Conservation (phyloP, 1,140 invertebrate species). For the Zaprionus camerounensis region DNA sequence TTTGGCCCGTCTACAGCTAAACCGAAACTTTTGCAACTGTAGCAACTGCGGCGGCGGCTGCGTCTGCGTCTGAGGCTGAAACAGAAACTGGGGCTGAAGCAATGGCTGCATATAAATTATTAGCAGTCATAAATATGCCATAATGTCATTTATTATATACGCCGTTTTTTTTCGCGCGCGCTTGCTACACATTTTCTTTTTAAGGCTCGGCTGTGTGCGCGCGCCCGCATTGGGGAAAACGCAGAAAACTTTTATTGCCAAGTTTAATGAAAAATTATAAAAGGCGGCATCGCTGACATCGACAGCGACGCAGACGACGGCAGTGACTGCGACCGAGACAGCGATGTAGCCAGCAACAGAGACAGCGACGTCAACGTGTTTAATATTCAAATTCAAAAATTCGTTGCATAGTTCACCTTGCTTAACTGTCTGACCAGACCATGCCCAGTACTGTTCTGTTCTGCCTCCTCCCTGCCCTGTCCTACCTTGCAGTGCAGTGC, state of each 20-base stretch:
- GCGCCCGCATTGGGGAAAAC: slow-evolving; percentile 65
- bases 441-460: slow-evolving; percentile 1
- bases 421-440: slow-evolving; percentile 16
- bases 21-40: slow-evolving; percentile 52
- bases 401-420: slow-evolving; percentile 71
- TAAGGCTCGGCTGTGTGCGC: slow-evolving; percentile 20
- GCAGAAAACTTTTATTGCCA: slow-evolving; percentile 79
- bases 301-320: slow-evolving; percentile 32
- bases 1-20: slow-evolving; percentile 34
- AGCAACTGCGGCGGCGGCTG: slow-evolving; percentile 27
- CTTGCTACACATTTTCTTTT: slow-evolving; percentile 49
- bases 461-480: background rate
- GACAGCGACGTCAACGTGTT: slow-evolving; percentile 39
- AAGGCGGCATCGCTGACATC: slow-evolving; percentile 64
- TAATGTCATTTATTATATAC: slow-evolving; percentile 83
- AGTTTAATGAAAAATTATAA: slow-evolving; percentile 83
- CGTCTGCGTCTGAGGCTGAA: slow-evolving; percentile 27
- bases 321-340: slow-evolving; percentile 16
- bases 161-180: slow-evolving; percentile 56
- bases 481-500: slow-evolving; percentile 21
- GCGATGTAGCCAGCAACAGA: slow-evolving; percentile 26
- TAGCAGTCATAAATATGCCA: slow-evolving; percentile 82
- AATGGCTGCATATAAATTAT: slow-evolving; percentile 81
- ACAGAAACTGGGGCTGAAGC: slow-evolving; percentile 13
- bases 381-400: slow-evolving; percentile 65